phyloP scores from a whole-genome alignment of 2,797 vertebrate species.

The Falco cherrug region DNA sequence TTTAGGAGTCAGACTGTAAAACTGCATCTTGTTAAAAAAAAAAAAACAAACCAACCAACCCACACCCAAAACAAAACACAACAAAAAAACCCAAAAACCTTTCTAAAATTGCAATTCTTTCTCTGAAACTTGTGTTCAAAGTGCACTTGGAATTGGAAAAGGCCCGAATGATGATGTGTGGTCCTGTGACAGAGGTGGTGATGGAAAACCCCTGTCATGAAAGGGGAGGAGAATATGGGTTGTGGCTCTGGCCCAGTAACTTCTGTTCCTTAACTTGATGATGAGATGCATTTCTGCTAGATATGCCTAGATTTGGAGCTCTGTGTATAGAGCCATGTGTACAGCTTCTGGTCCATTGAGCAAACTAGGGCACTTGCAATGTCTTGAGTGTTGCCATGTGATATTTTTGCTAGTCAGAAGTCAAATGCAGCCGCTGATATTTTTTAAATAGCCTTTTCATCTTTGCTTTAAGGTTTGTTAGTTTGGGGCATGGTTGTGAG shows the following conservation, averaged over 20 bases:
- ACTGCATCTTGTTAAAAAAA: neutral
- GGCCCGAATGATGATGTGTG: neutral
- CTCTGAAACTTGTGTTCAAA: neutral
- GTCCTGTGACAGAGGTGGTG: neutral
- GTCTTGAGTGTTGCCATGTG: neutral
- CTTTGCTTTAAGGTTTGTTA: neutral
- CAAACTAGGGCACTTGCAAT: neutral
- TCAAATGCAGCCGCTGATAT: neutral
- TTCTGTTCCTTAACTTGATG: neutral
- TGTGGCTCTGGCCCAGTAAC: neutral
- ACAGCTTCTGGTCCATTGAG: neutral
- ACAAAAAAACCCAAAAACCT: neutral
- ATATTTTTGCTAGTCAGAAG: neutral
- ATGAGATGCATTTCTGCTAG: neutral
- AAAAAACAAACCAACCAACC: too few relatives aligned
- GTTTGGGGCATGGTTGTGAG: neutral
- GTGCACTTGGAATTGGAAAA: neutral
- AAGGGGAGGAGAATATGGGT: neutral
- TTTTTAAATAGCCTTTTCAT: neutral
- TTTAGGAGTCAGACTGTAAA: neutral
- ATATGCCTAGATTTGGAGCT: accelerated
- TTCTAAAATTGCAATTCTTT: neutral
- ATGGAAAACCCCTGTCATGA: neutral
- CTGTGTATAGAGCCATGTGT: neutral
- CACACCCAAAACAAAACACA: too few relatives aligned